phyloP scores from a whole-genome alignment of 2,888 invertebrate genomes.

The Amiota mariae region DNA sequence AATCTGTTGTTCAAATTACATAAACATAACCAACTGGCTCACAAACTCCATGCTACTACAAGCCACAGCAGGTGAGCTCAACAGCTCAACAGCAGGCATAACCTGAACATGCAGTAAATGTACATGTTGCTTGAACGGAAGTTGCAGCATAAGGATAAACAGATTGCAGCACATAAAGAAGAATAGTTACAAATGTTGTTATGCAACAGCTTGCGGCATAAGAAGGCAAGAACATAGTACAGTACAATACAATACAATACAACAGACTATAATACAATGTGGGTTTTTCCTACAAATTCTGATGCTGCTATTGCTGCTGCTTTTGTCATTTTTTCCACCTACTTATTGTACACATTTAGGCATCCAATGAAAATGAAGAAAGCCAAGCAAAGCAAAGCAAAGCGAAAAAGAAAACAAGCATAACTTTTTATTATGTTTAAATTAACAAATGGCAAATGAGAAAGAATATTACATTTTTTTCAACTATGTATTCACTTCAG shows the following conservation, averaged over 20 bases:
- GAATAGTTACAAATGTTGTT: slow-evolving; percentile 7
- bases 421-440: slow-evolving; percentile 66
- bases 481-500: slow-evolving; percentile 29
- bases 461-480: slow-evolving; percentile 60
- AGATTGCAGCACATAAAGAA: slow-evolving; percentile 9
- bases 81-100: slow-evolving; percentile 25
- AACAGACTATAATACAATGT: background rate
- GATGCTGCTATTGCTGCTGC: no score
- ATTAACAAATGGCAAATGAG: slow-evolving; percentile 61
- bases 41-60: no score
- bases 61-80: slow-evolving; percentile 26
- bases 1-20: background rate
- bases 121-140: slow-evolving; percentile 9
- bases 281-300: no score
- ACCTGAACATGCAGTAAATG: background rate
- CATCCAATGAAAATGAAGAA: background rate
- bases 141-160: slow-evolving; percentile 16
- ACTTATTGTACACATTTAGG: slow-evolving; percentile 9
- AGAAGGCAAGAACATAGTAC: background rate
- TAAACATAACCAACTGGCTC: slow-evolving; percentile 8
- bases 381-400: background rate
- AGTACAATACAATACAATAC: no score
- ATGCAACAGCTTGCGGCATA: slow-evolving; percentile 18
- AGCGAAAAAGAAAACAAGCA: slow-evolving; percentile 47
- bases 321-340: background rate